Evolutionary conservation across 2,888 invertebrate genomes (phyloP).

Genomic region (Apamea sordens): DNA sequence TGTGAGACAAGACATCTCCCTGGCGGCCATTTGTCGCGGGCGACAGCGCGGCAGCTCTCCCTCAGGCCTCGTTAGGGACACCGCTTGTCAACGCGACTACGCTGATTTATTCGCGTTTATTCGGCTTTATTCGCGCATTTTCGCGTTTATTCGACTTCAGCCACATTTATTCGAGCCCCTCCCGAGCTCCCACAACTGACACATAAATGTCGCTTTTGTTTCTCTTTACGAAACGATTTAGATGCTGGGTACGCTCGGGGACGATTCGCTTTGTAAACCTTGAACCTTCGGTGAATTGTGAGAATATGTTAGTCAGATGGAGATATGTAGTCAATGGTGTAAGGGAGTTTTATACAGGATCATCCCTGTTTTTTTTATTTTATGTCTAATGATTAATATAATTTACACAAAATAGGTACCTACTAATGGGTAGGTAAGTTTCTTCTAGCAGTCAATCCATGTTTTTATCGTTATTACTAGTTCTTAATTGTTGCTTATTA

Average conservation of each 20-base stretch:
- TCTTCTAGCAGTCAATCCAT: neutral
- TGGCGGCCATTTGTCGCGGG: conserved; percentile 85
- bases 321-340: neutral
- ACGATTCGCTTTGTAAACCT: conserved; percentile 45
- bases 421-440: neutral
- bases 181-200: conserved; percentile 82
- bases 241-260: conserved; percentile 68
- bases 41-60: conserved; percentile 74
- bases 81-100: conserved; percentile 76
- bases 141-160: conserved; percentile 56
- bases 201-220: conserved; percentile 89
- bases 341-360: neutral
- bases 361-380: too few species aligned
- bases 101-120: conserved; percentile 83
- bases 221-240: conserved; percentile 85
- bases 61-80: conserved; percentile 82
- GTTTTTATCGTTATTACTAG: too few species aligned
- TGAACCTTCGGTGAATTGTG: conserved; percentile 46
- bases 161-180: conserved; percentile 68
- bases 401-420: neutral
- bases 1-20: conserved; percentile 74
- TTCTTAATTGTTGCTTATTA: too few species aligned
- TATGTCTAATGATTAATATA: neutral
- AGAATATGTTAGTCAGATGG: conserved; percentile 26
- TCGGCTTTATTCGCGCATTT: conserved; percentile 46